Conservation (phyloP, 53 echinoderm and acorn worm genomes). For the Temnopleurus reevesii region DNA sequence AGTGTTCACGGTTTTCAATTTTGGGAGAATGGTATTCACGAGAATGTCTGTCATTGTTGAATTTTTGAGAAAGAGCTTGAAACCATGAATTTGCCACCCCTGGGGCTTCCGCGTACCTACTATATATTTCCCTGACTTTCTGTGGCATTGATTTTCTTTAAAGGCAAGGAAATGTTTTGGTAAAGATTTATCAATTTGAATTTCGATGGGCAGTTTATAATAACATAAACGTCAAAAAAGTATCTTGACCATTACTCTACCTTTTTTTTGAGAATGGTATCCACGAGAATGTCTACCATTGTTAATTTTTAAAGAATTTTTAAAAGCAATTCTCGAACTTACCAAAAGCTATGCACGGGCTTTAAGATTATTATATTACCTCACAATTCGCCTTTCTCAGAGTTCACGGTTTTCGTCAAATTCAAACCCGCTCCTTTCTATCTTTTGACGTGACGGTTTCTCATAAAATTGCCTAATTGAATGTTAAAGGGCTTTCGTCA, state of each 20-base stretch:
- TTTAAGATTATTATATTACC: neutral
- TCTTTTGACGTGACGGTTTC: conserved; percentile 45
- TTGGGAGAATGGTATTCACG: conserved; percentile 24
- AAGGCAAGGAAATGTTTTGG: no score
- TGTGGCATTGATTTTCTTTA: conserved; percentile 2
- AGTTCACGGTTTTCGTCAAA: conserved; percentile 37
- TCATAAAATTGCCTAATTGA: conserved; percentile 56
- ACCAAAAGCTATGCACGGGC: no score
- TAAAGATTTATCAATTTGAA: no score
- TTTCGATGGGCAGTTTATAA: no score
- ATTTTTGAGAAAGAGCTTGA: conserved; percentile 17
- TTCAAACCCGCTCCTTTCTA: conserved; percentile 4
- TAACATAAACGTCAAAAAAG: no score
- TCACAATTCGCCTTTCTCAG: neutral
- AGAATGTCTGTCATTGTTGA: conserved; percentile 6
- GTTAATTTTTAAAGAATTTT: no score
- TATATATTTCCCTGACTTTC: conserved; percentile 20
- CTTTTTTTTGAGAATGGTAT: no score
- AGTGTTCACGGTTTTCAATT: conserved; percentile 31
- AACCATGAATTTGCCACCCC: neutral
- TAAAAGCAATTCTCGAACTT: no score
- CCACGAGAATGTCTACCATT: no score
- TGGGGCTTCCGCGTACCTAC: conserved; percentile 10
- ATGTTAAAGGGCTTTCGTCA: conserved; percentile 55
- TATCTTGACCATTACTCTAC: no score